Percentiles rank a stretch among this genome's conserved stretches.
These are phyloP conservation scores for Spicauda simplicius DNA, from an alignment of 2,888 invertebrate species.

Conservation along the genomic window DNA sequence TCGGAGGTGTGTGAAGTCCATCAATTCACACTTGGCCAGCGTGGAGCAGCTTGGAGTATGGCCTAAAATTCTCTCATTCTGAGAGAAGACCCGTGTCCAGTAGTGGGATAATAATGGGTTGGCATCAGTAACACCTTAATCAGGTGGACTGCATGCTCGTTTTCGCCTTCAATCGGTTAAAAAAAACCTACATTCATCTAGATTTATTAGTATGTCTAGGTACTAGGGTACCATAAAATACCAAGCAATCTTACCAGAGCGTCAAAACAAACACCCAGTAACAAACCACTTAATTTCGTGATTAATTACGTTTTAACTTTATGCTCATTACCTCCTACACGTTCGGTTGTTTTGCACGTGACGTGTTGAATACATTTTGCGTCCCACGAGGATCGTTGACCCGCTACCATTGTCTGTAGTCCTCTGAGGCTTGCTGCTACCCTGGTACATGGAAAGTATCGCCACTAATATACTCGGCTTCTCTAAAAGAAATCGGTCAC, in stretches of 20 bases:
- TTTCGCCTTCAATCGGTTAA: too few relatives aligned
- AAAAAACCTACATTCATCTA: too few relatives aligned
- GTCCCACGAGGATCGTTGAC: conserved; percentile 71
- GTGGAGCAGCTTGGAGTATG: too few relatives aligned
- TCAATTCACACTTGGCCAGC: too few relatives aligned
- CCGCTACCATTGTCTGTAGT: conserved; percentile 51
- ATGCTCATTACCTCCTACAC: conserved; percentile 44
- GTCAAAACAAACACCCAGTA: conserved; percentile 17
- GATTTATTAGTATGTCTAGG: too few relatives aligned
- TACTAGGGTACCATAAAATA: too few relatives aligned
- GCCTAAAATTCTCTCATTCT: too few relatives aligned
- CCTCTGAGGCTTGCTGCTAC: conserved; percentile 20
- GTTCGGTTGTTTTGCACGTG: conserved; percentile 48
- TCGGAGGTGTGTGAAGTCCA: too few relatives aligned
- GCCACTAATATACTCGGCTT: not conserved
- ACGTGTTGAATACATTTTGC: conserved; percentile 58
- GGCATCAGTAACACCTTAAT: too few relatives aligned
- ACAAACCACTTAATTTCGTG: conserved; percentile 39
- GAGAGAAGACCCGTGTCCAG: too few relatives aligned
- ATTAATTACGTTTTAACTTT: conserved; percentile 45
- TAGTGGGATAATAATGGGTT: too few relatives aligned
- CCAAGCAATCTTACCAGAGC: not conserved
- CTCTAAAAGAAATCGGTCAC: not conserved
- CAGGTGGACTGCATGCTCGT: too few relatives aligned
- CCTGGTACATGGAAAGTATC: conserved; percentile 18